Evolutionary conservation across 1,140 invertebrate species (phyloP), one percentile per base, ranked within the genome.

Genomic region (Drosophila albomicans): DNA sequence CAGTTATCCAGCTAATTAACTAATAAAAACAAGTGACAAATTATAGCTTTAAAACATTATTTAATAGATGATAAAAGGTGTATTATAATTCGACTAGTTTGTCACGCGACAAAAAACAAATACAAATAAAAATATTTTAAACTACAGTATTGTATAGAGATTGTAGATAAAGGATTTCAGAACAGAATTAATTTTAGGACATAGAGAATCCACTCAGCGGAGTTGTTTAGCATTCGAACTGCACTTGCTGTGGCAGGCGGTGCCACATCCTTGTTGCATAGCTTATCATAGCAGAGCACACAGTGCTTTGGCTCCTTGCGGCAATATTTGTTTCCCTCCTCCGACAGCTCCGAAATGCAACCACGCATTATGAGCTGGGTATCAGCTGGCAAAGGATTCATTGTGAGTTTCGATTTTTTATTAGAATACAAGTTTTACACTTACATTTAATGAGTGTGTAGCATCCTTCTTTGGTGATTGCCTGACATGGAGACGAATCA

Each of bases 261-360:
- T 0, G 65, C 56, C 51, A 41, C 28, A 2, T 79, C 59, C n/a
- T 41, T 65, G 30, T 88, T 92, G 57, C 91, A 92, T 11, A 65
- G 15, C 15, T 41, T 28, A 0, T 68, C 59, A 3, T 63, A 52
- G 43, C 90, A 91, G 2, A 74, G 32, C 2, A 49, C 7, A n/a
- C 90, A 91, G 1, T 62, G 30, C 28, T 82, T 54, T 8, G 25
- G 11, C 7, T 91, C 72, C 1, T 59, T 45, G 5, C 5, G 30
- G 38, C 91, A 91, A 45, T 76, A 91, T 0, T 8, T 13, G 10
- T 58, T 0, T 0, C 64, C 59, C 16, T 48, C 48, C 1, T 66
- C 58, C 3, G 70, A 57, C 3, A 92, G 45, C 5, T 91, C 82
- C 2, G 75, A 49, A 2, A 66, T n/a, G 20, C 91, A 92, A n/a